Evolutionary conservation across 2,888 invertebrate genomes (phyloP).

Genomic region (Drosophila neoperkinsi): DNA sequence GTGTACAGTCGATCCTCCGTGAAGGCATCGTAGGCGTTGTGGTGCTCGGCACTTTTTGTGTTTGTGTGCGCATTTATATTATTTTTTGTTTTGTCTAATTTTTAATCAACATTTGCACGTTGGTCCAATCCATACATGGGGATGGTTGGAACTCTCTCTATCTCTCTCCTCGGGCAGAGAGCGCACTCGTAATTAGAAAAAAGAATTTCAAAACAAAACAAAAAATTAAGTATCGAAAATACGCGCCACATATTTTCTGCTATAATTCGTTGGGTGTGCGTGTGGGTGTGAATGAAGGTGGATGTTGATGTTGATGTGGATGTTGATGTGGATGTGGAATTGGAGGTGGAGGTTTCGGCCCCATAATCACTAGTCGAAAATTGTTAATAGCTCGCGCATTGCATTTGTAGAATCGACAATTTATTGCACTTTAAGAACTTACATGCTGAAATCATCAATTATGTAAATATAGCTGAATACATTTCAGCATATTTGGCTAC

Average conservation of each 20-base stretch:
- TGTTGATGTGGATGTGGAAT: slow-evolving; percentile 21
- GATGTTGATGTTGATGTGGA: slow-evolving; percentile 28
- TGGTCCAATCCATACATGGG: slow-evolving; percentile 85
- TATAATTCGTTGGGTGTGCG: slow-evolving; percentile 59
- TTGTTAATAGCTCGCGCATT: slow-evolving; percentile 64
- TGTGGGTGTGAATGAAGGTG: slow-evolving; percentile 36
- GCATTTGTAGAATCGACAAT: slow-evolving; percentile 33
- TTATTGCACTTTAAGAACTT: slow-evolving; percentile 20
- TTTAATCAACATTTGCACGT: slow-evolving; percentile 81
- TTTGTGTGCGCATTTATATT: slow-evolving; percentile 20
- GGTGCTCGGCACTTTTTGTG: slow-evolving; percentile 16
- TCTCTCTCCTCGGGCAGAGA: slow-evolving; percentile 56
- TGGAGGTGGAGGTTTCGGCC: slow-evolving; percentile 30
- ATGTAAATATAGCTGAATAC: slow-evolving; percentile 19
- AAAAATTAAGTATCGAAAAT: slow-evolving; percentile 60
- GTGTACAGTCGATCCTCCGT: slow-evolving; percentile 58
- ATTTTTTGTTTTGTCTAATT: slow-evolving; percentile 79
- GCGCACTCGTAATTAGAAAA: slow-evolving; percentile 68
- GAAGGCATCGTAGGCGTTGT: slow-evolving; percentile 69
- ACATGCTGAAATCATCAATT: slow-evolving; percentile 24
- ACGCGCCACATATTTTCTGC: slow-evolving; percentile 44
- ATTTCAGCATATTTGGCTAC: slow-evolving; percentile 2
- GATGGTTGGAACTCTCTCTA: slow-evolving; percentile 78
- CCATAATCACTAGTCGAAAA: slow-evolving; percentile 54
- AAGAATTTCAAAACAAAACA: slow-evolving; percentile 70